Percentiles rank a stretch among this genome's conserved stretches.
These are phyloP conservation scores for Acanthosepion esculentum DNA, from an alignment of 2,888 invertebrate species.

Conservation along the genomic window DNA sequence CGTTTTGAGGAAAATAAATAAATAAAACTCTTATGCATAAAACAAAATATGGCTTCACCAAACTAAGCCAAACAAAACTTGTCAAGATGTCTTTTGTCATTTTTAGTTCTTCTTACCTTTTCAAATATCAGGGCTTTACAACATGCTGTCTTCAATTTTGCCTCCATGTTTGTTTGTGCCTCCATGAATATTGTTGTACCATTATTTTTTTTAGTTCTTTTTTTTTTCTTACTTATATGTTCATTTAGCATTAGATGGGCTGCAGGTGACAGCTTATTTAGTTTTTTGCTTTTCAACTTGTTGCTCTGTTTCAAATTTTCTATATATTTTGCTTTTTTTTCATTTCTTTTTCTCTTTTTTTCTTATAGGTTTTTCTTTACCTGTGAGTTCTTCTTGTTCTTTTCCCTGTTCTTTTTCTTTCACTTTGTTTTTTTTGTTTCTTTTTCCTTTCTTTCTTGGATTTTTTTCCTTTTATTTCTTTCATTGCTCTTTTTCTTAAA, in stretches of 20 bases:
- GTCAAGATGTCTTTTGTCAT: constrained; percentile 16
- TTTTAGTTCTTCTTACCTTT: not conserved
- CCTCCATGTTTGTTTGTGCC: not conserved
- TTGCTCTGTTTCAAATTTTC: not conserved
- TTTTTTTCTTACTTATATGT: not conserved
- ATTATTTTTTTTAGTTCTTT: not conserved
- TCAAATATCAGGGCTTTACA: not conserved
- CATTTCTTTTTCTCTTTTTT: not conserved
- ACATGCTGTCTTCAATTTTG: not conserved
- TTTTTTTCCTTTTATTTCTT: not conserved
- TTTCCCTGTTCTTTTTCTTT: not conserved
- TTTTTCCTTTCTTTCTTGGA: not conserved
- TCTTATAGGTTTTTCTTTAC: not conserved
- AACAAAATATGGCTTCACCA: not conserved
- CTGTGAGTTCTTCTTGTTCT: not conserved
- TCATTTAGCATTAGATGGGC: not conserved
- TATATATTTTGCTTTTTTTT: not conserved
- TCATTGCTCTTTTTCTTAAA: no score
- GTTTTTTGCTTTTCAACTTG: not conserved
- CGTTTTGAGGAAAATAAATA: not conserved
- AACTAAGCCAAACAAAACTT: not conserved
- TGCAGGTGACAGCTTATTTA: constrained; percentile 3
- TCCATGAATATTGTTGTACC: not conserved
- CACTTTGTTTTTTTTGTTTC: not conserved
- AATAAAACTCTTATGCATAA: not conserved